phyloP scores from a whole-genome alignment of 2,113 vertebrate species.

The Taxidea taxus region DNA sequence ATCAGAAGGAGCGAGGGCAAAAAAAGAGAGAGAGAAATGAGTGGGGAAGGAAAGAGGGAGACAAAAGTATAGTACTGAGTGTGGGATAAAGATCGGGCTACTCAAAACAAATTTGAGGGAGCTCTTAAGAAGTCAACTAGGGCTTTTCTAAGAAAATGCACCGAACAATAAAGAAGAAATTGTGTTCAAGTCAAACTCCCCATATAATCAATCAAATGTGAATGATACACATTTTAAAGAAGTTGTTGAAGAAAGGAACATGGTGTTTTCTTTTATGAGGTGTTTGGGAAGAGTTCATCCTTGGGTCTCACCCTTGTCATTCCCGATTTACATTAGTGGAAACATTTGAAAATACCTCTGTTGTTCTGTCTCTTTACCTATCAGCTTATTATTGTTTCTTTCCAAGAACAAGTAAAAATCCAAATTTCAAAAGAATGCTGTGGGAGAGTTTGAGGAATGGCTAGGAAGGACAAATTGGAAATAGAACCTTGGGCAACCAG shows the following conservation, averaged over 20 bases:
- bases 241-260: neutral
- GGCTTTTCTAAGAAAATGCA: neutral
- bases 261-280: neutral
- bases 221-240: neutral
- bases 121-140: neutral
- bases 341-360: neutral
- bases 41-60: no score
- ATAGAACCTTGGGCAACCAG: neutral
- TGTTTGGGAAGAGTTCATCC: neutral
- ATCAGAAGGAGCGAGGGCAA: neutral
- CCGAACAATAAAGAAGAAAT: neutral
- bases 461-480: neutral
- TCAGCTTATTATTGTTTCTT: neutral
- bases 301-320: neutral
- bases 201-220: neutral
- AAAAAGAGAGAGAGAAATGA: neutral
- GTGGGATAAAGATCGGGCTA: accelerated
- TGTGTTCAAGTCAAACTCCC: neutral
- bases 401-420: neutral
- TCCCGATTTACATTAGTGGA: accelerated
- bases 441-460: neutral
- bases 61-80: neutral
- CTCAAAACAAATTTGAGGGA: neutral
- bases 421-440: neutral
- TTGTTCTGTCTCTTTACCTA: neutral